Conservation (phyloP, 2,888 invertebrate genomes). For the Patella caerulea region DNA sequence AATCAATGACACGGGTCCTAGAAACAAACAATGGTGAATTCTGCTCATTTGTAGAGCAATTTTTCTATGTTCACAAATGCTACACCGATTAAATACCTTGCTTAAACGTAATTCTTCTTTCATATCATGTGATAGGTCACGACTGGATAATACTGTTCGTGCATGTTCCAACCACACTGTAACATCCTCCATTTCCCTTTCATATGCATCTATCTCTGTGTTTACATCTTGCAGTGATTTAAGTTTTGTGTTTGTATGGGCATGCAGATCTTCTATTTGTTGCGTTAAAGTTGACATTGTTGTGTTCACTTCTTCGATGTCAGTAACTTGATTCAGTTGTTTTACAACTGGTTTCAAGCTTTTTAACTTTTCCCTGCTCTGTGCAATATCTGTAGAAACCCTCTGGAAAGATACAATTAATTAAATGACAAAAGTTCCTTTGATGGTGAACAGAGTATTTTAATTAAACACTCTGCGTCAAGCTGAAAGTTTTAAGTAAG, state of each 20-base stretch:
- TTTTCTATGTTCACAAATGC: too few relatives aligned
- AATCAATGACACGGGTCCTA: too few relatives aligned
- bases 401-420: constrained; percentile 39
- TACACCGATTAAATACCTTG: constrained; percentile 43
- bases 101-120: constrained; percentile 57
- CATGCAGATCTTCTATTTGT: constrained; percentile 44
- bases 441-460: too few relatives aligned
- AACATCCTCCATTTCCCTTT: constrained; percentile 92
- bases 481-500: too few relatives aligned
- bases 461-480: too few relatives aligned
- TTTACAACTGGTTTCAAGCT: constrained; percentile 52
- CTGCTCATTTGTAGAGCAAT: too few relatives aligned
- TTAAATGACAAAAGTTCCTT: too few relatives aligned
- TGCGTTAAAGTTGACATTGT: constrained; percentile 49
- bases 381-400: constrained; percentile 51
- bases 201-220: constrained; percentile 97
- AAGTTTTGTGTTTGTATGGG: constrained; percentile 52
- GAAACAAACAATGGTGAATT: too few relatives aligned
- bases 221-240: constrained; percentile 90
- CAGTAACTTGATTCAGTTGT: constrained; percentile 56
- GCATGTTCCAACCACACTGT: constrained; percentile 91
- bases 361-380: constrained; percentile 50
- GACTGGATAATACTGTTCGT: constrained; percentile 70
- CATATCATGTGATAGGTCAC: constrained; percentile 55
- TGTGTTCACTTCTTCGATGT: constrained; percentile 45